Evolutionary conservation across 2,888 invertebrate genomes (phyloP).

Genomic region (Monopis laevigella): DNA sequence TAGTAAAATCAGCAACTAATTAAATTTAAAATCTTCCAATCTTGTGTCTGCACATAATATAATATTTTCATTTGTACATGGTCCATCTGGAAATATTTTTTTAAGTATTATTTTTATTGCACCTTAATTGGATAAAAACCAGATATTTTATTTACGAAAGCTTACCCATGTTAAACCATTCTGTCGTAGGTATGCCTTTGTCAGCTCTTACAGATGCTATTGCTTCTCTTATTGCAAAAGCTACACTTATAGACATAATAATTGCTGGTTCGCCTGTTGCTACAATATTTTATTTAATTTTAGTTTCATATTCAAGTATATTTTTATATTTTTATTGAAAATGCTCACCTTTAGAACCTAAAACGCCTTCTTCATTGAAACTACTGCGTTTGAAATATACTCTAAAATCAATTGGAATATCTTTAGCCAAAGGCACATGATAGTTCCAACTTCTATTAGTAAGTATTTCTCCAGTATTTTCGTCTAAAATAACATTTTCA

Average conservation of each 20-base stretch:
- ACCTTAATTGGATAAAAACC: too few relatives aligned
- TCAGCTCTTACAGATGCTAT: constrained; percentile 12
- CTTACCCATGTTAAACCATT: constrained; percentile 15
- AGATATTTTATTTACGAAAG: too few relatives aligned
- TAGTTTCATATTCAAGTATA: constrained; percentile 17
- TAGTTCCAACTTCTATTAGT: constrained; percentile 72
- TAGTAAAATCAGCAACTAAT: constrained; percentile 5
- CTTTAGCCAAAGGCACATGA: constrained; percentile 65
- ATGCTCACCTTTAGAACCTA: constrained; percentile 65
- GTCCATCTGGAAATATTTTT: constrained; percentile 6
- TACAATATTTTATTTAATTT: not conserved
- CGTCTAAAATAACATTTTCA: constrained; percentile 64
- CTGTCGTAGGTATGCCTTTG: constrained; percentile 10
- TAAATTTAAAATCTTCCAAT: constrained; percentile 9
- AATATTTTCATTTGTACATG: constrained; percentile 5
- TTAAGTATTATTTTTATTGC: not conserved
- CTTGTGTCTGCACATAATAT: not conserved
- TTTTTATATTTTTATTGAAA: not conserved
- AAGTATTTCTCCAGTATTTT: constrained; percentile 57
- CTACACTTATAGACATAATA: constrained; percentile 24
- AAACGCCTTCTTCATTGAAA: constrained; percentile 56
- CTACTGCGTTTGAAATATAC: constrained; percentile 58
- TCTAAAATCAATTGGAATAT: constrained; percentile 68
- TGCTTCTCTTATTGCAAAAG: constrained; percentile 13
- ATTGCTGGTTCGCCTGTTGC: constrained; percentile 27